Conservation (phyloP, 2,113 vertebrate species). For the Coryphaenoides rupestris region DNA sequence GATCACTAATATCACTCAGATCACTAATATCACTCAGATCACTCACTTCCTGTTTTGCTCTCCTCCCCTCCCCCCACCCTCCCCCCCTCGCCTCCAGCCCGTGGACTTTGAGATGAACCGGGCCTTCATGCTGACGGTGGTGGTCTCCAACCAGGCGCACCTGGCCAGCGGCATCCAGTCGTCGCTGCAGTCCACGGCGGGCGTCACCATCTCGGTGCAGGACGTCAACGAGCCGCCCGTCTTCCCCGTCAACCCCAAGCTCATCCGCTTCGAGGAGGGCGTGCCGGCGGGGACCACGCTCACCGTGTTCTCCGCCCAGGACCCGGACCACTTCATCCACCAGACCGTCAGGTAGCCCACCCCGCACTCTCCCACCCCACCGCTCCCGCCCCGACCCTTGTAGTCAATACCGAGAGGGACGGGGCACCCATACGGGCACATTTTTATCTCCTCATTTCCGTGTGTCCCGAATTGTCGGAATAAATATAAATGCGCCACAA, state of each 20-base stretch:
- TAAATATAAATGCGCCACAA: too few relatives aligned
- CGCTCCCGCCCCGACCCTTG: not conserved
- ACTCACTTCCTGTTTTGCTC: not conserved
- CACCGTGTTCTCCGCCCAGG: slow-evolving; percentile 79
- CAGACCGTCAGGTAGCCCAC: slow-evolving; percentile 85
- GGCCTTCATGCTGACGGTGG: slow-evolving; percentile 94
- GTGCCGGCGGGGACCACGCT: slow-evolving; percentile 84
- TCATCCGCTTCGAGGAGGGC: slow-evolving; percentile 92
- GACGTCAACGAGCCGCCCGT: slow-evolving; percentile 92
- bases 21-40: too few relatives aligned
- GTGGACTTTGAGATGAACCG: slow-evolving; percentile 97
- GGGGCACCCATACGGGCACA: too few relatives aligned
- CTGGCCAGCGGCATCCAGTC: slow-evolving; percentile 93
- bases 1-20: too few relatives aligned
- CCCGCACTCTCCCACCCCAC: too few relatives aligned
- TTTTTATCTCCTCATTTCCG: too few relatives aligned
- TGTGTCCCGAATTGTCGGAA: too few relatives aligned
- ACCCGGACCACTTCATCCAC: slow-evolving; percentile 82
- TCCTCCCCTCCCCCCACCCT: not conserved
- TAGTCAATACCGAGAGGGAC: not conserved
- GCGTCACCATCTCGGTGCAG: slow-evolving; percentile 90
- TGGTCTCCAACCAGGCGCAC: slow-evolving; percentile 95
- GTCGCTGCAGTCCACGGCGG: slow-evolving; percentile 92
- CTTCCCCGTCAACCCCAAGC: slow-evolving; percentile 90
- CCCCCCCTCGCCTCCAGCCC: slow-evolving; percentile 64